Percentiles rank a stretch among this genome's conserved stretches.
phyloP scores from a whole-genome alignment of 2,888 invertebrate genomes.

The Zygogramma bicolorata region DNA sequence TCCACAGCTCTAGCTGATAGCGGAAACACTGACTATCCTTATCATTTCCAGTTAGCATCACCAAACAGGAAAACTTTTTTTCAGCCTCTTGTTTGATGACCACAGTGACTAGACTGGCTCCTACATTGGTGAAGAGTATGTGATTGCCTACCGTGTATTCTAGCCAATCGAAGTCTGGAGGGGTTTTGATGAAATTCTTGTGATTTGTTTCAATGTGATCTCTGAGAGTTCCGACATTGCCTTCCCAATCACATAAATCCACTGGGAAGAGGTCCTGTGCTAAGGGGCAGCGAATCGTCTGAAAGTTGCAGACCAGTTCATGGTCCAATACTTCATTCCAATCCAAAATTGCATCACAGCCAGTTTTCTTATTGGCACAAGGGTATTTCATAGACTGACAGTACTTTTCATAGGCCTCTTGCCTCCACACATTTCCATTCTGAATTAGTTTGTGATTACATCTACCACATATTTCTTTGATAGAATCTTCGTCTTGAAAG shows the following conservation, averaged over 20 bases:
- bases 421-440: constrained; percentile 33
- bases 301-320: constrained; percentile 45
- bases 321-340: constrained; percentile 43
- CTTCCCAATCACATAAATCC: constrained; percentile 41
- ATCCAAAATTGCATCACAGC: constrained; percentile 41
- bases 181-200: constrained; percentile 32
- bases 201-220: constrained; percentile 45
- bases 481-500: constrained; percentile 23
- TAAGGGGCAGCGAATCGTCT: constrained; percentile 43
- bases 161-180: constrained; percentile 40
- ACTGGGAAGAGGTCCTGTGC: constrained; percentile 34
- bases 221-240: constrained; percentile 35
- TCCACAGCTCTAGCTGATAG: constrained; percentile 47
- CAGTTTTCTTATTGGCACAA: constrained; percentile 45
- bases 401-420: constrained; percentile 45
- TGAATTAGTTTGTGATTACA: constrained; percentile 29
- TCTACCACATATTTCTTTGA: constrained; percentile 44
- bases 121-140: constrained; percentile 43
- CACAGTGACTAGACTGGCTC: constrained; percentile 35
- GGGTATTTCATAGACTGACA: constrained; percentile 46
- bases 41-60: constrained; percentile 45
- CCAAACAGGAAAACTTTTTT: constrained; percentile 38
- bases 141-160: constrained; percentile 18
- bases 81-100: constrained; percentile 37
- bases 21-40: constrained; percentile 46